Conservation (phyloP, 2,797 vertebrate species). For the Sparidentex hasta region DNA sequence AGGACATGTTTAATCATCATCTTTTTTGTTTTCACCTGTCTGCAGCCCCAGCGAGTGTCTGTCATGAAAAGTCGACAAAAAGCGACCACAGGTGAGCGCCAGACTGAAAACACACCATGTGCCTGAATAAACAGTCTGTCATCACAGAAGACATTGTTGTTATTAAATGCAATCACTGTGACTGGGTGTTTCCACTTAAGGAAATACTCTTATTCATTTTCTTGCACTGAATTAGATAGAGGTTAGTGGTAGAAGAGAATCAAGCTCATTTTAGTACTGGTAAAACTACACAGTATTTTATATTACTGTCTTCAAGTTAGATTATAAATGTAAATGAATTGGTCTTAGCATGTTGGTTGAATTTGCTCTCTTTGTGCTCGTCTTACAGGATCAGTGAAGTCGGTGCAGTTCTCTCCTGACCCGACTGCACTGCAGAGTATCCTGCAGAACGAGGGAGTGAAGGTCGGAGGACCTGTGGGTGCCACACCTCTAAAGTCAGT, state of each 20-base stretch:
- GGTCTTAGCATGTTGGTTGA: not conserved
- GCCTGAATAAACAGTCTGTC: not conserved
- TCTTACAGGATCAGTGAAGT: conserved; percentile 53
- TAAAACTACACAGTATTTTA: not conserved
- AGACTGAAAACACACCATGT: not conserved
- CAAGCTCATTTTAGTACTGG: not conserved
- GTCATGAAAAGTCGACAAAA: conserved; percentile 76
- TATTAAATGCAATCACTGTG: not conserved
- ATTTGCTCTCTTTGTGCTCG: conserved; percentile 2
- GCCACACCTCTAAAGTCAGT: conserved; percentile 65
- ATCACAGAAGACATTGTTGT: not conserved
- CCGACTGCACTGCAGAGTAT: conserved; percentile 72
- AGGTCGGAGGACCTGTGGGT: conserved; percentile 27
- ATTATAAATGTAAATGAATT: not conserved
- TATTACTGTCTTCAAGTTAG: not conserved
- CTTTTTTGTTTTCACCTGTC: conserved; percentile 8
- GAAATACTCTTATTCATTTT: too few relatives aligned
- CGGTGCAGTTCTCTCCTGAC: conserved; percentile 76
- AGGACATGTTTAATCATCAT: not conserved
- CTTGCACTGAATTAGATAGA: too few relatives aligned
- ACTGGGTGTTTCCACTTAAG: too few relatives aligned
- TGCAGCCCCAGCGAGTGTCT: conserved; percentile 81
- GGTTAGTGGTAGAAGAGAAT: not conserved
- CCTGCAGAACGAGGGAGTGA: conserved; percentile 78
- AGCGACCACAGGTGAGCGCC: conserved; percentile 64